Evolutionary conservation across 1,140 invertebrate genomes (phyloP), one percentile per base, ranked within the genome.

Genomic region (Pseudobourletiella spinata): DNA sequence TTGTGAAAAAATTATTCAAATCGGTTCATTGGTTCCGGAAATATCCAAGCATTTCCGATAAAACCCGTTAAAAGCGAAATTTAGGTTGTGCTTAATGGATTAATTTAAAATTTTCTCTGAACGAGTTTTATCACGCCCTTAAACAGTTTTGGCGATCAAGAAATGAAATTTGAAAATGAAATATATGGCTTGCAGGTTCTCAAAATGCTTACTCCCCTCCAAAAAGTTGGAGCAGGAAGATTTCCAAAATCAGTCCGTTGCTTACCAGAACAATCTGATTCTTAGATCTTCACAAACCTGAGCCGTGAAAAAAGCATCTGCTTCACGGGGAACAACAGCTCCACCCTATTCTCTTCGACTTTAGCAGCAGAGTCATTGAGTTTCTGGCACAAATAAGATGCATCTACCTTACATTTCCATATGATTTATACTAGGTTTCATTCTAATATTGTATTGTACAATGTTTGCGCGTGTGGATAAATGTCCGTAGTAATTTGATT

Each of bases 251-350:
- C 58, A 74, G 71, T n/a, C n/a, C n/a, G n/a, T n/a, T n/a, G n/a
- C n/a, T n/a, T n/a, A 68, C n/a, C n/a, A n/a, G n/a, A n/a, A n/a
- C n/a, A 22, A 57, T 57, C 22, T 67, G 67, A 30, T 66, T 78
- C 75, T 24, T 87, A 81, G 66, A 88, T 79, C 44, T 83, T 82
- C 15, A 89, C 82, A 70, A n/a, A n/a, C n/a, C 84, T 79, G n/a
- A 84, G 83, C 62, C 84, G 76, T 72, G 93, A 88, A 18, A 89
- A 86, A 20, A 95, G 75, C 93, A 96, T 96, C 0, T 93, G 91
- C 57, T 86, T 81, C 70, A 91, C 87, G 11, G 88, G 83, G 59
- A 79, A 82, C 74, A 91, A 94, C 1, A 93, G 70, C 59, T 80
- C 74, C 18, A 94, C 82, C 59, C 84, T 82, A 44, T 86, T 76